phyloP scores from a whole-genome alignment of 2,113 vertebrate genomes.

The Ceyx melanurus region DNA sequence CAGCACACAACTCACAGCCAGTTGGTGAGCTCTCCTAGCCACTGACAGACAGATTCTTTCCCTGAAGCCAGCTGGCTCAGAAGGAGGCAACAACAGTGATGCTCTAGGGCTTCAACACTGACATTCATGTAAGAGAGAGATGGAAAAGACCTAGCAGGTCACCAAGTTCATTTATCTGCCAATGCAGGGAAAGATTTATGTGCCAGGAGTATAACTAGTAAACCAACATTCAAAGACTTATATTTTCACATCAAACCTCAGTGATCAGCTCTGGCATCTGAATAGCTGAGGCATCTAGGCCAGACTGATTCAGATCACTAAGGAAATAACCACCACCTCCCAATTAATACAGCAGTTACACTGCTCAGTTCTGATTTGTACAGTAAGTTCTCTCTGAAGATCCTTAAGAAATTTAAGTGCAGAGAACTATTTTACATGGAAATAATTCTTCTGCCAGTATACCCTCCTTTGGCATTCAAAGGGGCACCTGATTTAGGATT shows the following conservation, averaged over 20 bases:
- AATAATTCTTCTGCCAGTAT: not conserved
- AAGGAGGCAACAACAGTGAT: conserved; percentile 4
- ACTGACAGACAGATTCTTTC: conserved; percentile 39
- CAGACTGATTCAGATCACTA: not conserved
- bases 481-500: not conserved
- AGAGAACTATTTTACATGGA: not conserved
- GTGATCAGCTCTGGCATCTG: not conserved
- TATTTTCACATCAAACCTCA: not conserved
- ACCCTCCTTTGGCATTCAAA: not conserved
- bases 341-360: not conserved
- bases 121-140: not conserved
- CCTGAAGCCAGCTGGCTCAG: conserved; percentile 40
- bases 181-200: conserved; percentile 7
- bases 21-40: not conserved
- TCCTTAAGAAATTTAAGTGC: not conserved
- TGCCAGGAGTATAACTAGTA: not conserved
- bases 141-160: conserved; percentile 32
- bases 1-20: conserved; percentile 53
- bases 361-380: not conserved
- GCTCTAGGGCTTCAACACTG: conserved; percentile 15
- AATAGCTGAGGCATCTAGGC: not conserved
- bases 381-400: not conserved
- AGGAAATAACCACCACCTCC: not conserved
- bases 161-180: conserved; percentile 27
- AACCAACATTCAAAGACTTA: not conserved